Base-by-base conservation (phyloP, 2,888 invertebrate species). In the Parelbella ahira region DNA sequence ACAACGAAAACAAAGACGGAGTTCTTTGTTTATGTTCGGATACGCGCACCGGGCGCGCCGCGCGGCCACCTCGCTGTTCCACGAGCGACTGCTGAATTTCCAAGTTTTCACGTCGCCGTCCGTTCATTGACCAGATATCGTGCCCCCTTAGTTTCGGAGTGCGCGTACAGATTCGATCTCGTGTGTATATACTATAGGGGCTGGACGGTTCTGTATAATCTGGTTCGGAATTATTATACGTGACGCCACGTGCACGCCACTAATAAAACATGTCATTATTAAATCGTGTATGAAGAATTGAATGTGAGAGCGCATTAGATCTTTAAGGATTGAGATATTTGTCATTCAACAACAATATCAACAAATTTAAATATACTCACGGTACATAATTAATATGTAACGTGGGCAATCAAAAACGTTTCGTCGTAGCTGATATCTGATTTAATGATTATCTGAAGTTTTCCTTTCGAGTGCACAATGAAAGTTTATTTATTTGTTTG, bases 21-120 rank as follows among this genome's bases (percentile, higher is more conserved):
- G 49, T 48, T n/a, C 59, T 67, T 65, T 67, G 63, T 68, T 63
- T 58, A 57, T 53, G 50, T 53, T 53, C 39, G 27, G 41, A 36
- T 45, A 53, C 44, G 54, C 50, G 51, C 47, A 47, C n/a, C 53
- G 51, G 47, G 50, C 53, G 56, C 45, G 52, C 52, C 38, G 51
- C 44, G 47, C 51, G 46, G 19, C 46, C 51, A 43, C 53, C 38
- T 28, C 42, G 51, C 47, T 50, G 50, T 45, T 33, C 43, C 50
- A 51, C 45, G 43, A 50, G 30, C 52, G 49, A 63, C 62, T 65
- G 63, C 58, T 60, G 47, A 46, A 37, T 41, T 27, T 39, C 36
- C 21, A 21, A 42, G 19, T 37, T 34, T 37, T 42, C 38, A 49
- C 32, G 23, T 24, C 10, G 37, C 25, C 19, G 41, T 34, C 43